Evolutionary conservation across 37 sponge, comb jelly and placozoan genomes (phyloP), one percentile per base, ranked within the genome.

Genomic region (Lycopodina hypogea): DNA sequence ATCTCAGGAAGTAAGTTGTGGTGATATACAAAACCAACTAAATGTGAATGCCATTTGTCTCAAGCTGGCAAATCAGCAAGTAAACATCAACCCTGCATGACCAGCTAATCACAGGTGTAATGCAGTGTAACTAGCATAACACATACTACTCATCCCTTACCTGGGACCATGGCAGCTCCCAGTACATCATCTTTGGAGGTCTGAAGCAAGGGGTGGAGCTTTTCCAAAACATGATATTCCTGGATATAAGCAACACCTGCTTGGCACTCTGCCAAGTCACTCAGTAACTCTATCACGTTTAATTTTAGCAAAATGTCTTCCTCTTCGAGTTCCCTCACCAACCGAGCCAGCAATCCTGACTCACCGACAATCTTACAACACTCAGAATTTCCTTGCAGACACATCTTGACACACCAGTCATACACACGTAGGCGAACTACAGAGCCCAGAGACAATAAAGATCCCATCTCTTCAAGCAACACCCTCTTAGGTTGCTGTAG

Each of bases 361-460:
- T 42, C 32, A 0, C 37, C 55, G 2, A 83, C 56, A 23, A 75
- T 48, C 24, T 73, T 68, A 57, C 52, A 62, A 15, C 68, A 59
- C 33, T 80, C 81, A 32, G 51, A 45, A 4, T 50, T 60, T 11
- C 66, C 26, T 1, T 39, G 35, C 28, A 69, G 9, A 37, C 63
- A n/a, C 3, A 78, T 24, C 53, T 78, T 56, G 35, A 82, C 77
- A 45, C 34, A 45, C 56, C 88, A 56, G 2, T 93, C 92, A 48
- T 93, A 93, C 32, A 93, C 90, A 39, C 93, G 55, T 35, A 69
- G 88, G 15, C 93, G 79, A 66, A 93, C 83, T 33, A 71, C 73
- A 50, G 57, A 69, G 50, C 64, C 81, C 50, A 66, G 74, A n/a
- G 12, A 23, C 56, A 86, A 33, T 0, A 89, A 14, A 14, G 33